Evolutionary conservation across 2,113 vertebrate genomes (phyloP).

Genomic region (Romanogobio albipinnatus): DNA sequence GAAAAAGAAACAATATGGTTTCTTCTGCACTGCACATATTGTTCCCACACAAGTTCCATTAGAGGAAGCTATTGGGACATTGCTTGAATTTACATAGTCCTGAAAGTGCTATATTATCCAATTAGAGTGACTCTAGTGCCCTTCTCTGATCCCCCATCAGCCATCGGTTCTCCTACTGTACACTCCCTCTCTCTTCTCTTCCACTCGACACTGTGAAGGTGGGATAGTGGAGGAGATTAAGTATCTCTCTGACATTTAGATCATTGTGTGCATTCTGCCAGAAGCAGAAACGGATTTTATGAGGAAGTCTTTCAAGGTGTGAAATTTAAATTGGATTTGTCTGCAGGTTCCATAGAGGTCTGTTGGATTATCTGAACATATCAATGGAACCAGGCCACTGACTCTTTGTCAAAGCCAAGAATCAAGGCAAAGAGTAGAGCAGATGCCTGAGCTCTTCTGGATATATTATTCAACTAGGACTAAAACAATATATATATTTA

Average conservation of each 20-base stretch:
- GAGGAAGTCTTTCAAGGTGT: constrained; percentile 18
- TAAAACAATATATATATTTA: background rate
- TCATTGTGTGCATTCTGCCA: constrained; percentile 35
- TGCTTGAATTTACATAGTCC: constrained; percentile 7
- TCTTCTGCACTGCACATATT: constrained; percentile 21
- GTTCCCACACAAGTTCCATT: background rate
- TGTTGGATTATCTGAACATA: constrained; percentile 38
- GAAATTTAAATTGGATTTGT: constrained; percentile 42
- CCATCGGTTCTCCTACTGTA: background rate
- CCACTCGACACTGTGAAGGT: constrained; percentile 19
- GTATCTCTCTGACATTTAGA: constrained; percentile 49
- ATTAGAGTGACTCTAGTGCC: constrained; percentile 37
- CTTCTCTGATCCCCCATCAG: constrained; percentile 13
- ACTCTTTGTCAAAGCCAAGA: background rate
- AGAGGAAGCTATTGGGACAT: background rate
- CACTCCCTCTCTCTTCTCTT: constrained; percentile 7
- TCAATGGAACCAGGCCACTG: background rate
- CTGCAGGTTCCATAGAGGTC: constrained; percentile 1
- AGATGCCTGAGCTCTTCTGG: constrained; percentile 5
- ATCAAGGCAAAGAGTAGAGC: background rate
- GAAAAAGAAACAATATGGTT: background rate
- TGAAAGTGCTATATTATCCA: constrained; percentile 33
- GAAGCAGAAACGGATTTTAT: constrained; percentile 27
- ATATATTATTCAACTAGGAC: background rate
- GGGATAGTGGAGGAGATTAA: constrained; percentile 40